phyloP scores from a whole-genome alignment of 1,140 invertebrate species.

The Sarcophaga bullata region DNA sequence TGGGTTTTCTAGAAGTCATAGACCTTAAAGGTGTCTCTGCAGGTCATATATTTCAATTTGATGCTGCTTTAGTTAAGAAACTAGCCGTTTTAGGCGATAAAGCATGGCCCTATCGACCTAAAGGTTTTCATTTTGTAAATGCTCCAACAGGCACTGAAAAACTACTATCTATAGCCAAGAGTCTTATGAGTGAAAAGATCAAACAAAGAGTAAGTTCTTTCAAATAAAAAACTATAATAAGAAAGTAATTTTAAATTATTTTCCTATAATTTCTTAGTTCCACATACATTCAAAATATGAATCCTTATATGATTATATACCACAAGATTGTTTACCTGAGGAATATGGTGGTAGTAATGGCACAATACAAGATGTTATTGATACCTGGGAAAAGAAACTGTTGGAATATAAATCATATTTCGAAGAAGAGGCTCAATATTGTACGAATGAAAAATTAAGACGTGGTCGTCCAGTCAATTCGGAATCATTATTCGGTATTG shows the following conservation, averaged over 20 bases:
- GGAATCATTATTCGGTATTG: conserved; percentile 71
- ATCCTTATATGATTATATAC: conserved; percentile 67
- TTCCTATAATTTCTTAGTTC: conserved; percentile 48
- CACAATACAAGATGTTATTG: conserved; percentile 66
- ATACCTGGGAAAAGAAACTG: conserved; percentile 69
- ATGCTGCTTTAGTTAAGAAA: conserved; percentile 68
- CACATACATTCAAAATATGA: conserved; percentile 70
- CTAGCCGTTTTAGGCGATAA: conserved; percentile 66
- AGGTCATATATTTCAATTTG: conserved; percentile 68
- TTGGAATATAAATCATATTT: conserved; percentile 67
- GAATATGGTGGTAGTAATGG: conserved; percentile 71
- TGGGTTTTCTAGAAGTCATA: conserved; percentile 67
- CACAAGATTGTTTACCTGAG: conserved; percentile 68
- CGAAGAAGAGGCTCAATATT: conserved; percentile 68
- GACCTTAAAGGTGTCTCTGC: conserved; percentile 66
- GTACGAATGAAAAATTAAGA: conserved; percentile 70
- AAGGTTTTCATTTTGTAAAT: conserved; percentile 70
- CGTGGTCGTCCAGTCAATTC: conserved; percentile 70
- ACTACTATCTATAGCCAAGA: conserved; percentile 67
- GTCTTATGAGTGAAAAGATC: conserved; percentile 69
- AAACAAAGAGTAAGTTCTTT: conserved; percentile 65
- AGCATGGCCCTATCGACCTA: conserved; percentile 68
- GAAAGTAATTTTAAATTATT: not conserved
- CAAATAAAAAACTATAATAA: no score
- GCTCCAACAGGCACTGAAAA: conserved; percentile 66